phyloP scores from a whole-genome alignment of 1,140 invertebrate genomes.

The Cheumatopsyche charites region DNA sequence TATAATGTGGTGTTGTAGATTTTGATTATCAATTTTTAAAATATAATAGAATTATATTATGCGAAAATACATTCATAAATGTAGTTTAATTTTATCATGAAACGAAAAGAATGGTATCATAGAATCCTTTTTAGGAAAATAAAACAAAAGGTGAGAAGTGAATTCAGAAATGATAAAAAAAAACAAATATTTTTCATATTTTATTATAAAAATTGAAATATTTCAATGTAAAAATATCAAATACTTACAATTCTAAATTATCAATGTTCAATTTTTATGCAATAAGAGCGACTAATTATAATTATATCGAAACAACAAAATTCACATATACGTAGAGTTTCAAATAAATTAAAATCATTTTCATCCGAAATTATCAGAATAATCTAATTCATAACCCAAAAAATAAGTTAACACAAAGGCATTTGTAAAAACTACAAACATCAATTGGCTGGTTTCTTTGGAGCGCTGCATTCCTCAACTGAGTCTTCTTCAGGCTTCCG shows the following conservation, averaged over 20 bases:
- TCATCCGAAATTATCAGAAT: too few species aligned
- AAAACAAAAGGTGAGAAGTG: too few species aligned
- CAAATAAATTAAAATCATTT: too few species aligned
- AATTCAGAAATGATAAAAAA: too few species aligned
- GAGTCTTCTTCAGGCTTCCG: constrained; percentile 65
- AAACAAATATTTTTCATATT: not conserved
- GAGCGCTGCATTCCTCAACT: constrained; percentile 52
- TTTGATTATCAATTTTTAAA: not conserved
- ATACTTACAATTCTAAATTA: too few species aligned
- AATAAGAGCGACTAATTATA: too few species aligned
- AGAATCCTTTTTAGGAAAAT: too few species aligned
- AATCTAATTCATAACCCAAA: not conserved
- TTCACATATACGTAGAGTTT: too few species aligned
- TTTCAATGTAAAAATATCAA: not conserved
- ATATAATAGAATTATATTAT: not conserved
- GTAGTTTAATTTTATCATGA: too few species aligned
- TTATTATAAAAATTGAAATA: not conserved
- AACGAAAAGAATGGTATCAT: too few species aligned
- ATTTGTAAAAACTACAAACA: not conserved
- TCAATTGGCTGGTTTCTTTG: constrained; percentile 58
- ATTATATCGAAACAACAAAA: too few species aligned
- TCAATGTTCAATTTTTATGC: too few species aligned
- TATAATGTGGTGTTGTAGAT: not conserved
- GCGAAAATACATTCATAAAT: not conserved
- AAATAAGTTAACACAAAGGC: not conserved